These are phyloP conservation scores for Nasonia longicornis DNA, from an alignment of 1,140 invertebrate genomes.

Conservation along the genomic window DNA sequence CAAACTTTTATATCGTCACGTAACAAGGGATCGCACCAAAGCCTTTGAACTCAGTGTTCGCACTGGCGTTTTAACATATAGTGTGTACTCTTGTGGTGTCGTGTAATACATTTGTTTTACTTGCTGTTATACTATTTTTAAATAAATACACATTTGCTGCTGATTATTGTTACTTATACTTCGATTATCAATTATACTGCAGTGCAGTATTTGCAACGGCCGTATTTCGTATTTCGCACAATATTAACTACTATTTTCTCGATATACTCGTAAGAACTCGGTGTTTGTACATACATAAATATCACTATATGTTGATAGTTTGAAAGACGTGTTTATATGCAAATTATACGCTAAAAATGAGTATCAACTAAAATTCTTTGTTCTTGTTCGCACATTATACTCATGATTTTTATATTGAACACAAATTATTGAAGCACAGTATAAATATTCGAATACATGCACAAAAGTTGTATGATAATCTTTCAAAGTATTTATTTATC, in stretches of 20 bases:
- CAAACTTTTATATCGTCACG: background rate
- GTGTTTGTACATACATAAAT: constrained; percentile 12
- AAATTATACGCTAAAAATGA: background rate
- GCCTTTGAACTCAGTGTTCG: background rate
- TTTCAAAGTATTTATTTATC: background rate
- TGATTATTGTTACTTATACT: constrained; percentile 15
- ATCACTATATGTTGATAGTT: constrained; percentile 3
- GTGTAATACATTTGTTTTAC: constrained; percentile 9
- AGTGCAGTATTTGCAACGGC: constrained; percentile 1
- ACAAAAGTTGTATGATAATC: constrained; percentile 10
- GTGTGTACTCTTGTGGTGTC: constrained; percentile 10
- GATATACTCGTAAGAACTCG: background rate
- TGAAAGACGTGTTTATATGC: background rate
- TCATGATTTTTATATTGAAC: background rate
- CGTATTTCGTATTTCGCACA: background rate
- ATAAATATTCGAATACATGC: constrained; percentile 2
- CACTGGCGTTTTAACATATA: constrained; percentile 22
- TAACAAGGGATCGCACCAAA: background rate
- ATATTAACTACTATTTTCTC: background rate
- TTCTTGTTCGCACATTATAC: constrained; percentile 13
- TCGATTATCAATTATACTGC: constrained; percentile 17
- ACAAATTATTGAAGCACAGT: constrained; percentile 3
- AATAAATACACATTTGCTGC: constrained; percentile 16
- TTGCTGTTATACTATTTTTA: constrained; percentile 33
- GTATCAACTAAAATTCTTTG: background rate